Percentiles rank a stretch among this genome's conserved stretches.
Conservation (phyloP, 2,797 vertebrate species). For the Gephyroberyx darwinii region DNA sequence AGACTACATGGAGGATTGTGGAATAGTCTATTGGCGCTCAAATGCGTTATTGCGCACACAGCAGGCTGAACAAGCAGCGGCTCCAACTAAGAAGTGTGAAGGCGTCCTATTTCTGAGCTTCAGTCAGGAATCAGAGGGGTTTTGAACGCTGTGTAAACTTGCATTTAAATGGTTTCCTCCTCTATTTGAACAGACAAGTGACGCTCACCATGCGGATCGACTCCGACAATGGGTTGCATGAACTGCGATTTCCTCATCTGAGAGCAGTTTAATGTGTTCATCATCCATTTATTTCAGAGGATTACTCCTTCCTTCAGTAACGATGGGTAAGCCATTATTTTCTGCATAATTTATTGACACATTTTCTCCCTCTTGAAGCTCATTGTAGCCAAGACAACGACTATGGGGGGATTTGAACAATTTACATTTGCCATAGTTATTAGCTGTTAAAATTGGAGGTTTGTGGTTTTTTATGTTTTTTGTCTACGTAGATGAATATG, state of each 20-base stretch:
- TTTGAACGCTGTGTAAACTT: constrained; percentile 64
- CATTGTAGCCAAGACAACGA: constrained; percentile 28
- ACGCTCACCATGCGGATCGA: constrained; percentile 45
- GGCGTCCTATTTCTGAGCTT: constrained; percentile 28
- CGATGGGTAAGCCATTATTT: constrained; percentile 73
- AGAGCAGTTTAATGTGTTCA: constrained; percentile 63
- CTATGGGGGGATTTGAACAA: neutral
- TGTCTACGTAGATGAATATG: neutral
- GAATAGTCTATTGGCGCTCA: constrained; percentile 67
- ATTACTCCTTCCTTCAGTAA: constrained; percentile 50
- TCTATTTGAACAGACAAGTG: constrained; percentile 48
- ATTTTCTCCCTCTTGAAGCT: constrained; percentile 33
- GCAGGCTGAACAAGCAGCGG: constrained; percentile 57
- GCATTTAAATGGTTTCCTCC: constrained; percentile 17
- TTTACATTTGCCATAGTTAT: constrained; percentile 10
- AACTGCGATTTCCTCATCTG: constrained; percentile 39
- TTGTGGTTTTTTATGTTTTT: neutral
- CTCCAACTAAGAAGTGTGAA: constrained; percentile 61
- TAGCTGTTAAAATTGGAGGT: constrained; percentile 9
- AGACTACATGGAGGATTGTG: constrained; percentile 38
- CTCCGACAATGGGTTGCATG: constrained; percentile 30
- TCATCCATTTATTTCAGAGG: constrained; percentile 46
- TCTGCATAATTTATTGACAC: constrained; percentile 45
- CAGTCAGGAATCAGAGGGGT: constrained; percentile 13
- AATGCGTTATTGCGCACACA: constrained; percentile 70